phyloP scores from a whole-genome alignment of 2,888 invertebrate genomes.

The Synergus umbraculus region DNA sequence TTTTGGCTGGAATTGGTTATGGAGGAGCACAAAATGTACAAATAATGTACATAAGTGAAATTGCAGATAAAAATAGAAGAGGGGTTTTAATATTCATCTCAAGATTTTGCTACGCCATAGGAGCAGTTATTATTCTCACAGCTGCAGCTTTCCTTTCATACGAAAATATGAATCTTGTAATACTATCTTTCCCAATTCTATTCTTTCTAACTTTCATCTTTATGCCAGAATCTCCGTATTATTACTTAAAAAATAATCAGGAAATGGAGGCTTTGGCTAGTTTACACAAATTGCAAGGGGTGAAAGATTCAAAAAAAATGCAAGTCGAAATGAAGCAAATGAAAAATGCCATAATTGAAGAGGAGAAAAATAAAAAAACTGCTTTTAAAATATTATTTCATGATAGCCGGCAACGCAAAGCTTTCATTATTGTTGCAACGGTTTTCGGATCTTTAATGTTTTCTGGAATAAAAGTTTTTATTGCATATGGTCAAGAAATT shows the following conservation, averaged over 20 bases:
- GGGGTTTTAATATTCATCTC: conserved; percentile 80
- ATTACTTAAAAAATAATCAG: conserved; percentile 78
- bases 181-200: conserved; percentile 80
- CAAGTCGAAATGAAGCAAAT: conserved; percentile 80
- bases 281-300: conserved; percentile 79
- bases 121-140: conserved; percentile 69
- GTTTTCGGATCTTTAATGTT: conserved; percentile 83
- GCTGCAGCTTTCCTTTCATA: conserved; percentile 78
- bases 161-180: conserved; percentile 77
- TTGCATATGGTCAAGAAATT: conserved; percentile 82
- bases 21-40: conserved; percentile 77
- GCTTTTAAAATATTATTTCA: conserved; percentile 74
- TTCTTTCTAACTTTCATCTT: conserved; percentile 81
- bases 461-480: conserved; percentile 81
- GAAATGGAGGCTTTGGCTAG: conserved; percentile 80
- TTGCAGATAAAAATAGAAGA: conserved; percentile 79
- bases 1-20: conserved; percentile 77
- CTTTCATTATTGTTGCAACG: conserved; percentile 80
- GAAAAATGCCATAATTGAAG: conserved; percentile 79
- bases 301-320: conserved; percentile 77
- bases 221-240: conserved; percentile 85
- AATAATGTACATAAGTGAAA: conserved; percentile 82
- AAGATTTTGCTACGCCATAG: conserved; percentile 77
- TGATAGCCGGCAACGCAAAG: conserved; percentile 79
- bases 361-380: conserved; percentile 54